Evolutionary conservation across 2,797 vertebrate genomes (phyloP).

Genomic region (Ciconia nigra): DNA sequence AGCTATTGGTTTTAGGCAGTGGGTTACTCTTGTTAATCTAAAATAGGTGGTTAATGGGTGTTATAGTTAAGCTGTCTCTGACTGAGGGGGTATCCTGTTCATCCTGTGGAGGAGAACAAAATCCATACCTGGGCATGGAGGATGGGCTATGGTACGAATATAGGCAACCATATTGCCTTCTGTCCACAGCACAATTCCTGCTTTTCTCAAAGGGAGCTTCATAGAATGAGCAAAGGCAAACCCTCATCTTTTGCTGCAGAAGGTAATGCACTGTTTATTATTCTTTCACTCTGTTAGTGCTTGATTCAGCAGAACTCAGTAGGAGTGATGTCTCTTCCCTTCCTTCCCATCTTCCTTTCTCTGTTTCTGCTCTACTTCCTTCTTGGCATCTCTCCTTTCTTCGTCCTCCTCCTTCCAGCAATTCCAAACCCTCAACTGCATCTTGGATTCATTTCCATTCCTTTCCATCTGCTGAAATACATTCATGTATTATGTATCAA

Average conservation of each 20-base stretch:
- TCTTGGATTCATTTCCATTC: slow-evolving; percentile 35
- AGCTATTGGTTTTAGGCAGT: not conserved
- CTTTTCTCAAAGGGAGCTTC: not conserved
- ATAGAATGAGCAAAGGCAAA: not conserved
- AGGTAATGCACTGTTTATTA: not conserved
- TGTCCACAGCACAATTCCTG: not conserved
- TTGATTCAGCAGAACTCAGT: not conserved
- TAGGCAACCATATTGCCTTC: not conserved
- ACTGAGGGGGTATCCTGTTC: not conserved
- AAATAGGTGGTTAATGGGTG: not conserved
- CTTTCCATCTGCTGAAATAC: slow-evolving; percentile 33
- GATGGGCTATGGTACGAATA: accelerated
- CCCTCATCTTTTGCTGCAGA: not conserved
- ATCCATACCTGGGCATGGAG: not conserved
- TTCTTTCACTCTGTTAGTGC: not conserved
- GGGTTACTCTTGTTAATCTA: not conserved
- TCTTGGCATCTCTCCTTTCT: slow-evolving; percentile 29
- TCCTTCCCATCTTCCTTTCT: not conserved
- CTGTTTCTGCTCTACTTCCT: slow-evolving; percentile 38
- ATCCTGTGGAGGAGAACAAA: not conserved
- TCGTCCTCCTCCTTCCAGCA: not conserved
- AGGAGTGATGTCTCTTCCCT: not conserved
- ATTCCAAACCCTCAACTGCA: not conserved
- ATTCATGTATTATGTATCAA: slow-evolving; percentile 34
- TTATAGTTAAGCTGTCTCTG: not conserved